A percentile compares a stretch with the other conserved stretches of the same genome.
Evolutionary conservation across 1,140 invertebrate species (phyloP).

Genomic region (Sycobia sp.): DNA sequence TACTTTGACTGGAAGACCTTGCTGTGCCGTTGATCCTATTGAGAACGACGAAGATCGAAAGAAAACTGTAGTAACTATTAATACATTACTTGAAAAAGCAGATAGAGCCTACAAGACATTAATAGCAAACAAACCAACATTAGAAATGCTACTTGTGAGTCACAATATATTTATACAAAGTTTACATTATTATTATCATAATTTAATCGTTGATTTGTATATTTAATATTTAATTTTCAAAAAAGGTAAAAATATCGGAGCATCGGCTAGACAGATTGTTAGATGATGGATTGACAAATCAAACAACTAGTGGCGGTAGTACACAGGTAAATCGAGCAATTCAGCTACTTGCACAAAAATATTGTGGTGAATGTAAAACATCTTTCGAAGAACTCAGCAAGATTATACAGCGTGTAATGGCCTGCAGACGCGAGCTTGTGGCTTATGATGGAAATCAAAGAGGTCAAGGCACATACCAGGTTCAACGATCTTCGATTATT

Average conservation of each 20-base stretch:
- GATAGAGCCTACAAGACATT: conserved; percentile 92
- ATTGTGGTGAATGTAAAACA: conserved; percentile 92
- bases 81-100: conserved; percentile 89
- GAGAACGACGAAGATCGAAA: conserved; percentile 96
- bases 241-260: conserved; percentile 70
- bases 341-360: conserved; percentile 87
- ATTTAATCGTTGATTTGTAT: not conserved
- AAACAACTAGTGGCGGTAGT: conserved; percentile 54
- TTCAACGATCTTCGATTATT: conserved; percentile 21
- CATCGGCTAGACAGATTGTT: conserved; percentile 70
- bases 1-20: conserved; percentile 85
- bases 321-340: conserved; percentile 83
- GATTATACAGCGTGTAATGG: conserved; percentile 90
- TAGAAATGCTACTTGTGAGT: conserved; percentile 78
- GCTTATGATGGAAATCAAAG: conserved; percentile 87
- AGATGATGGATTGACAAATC: conserved; percentile 64
- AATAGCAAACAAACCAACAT: conserved; percentile 83
- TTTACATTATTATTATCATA: not conserved
- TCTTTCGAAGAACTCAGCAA: conserved; percentile 96
- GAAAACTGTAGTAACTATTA: conserved; percentile 91
- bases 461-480: conserved; percentile 48
- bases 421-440: conserved; percentile 88
- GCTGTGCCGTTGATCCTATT: conserved; percentile 95
- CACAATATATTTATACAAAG: not conserved
- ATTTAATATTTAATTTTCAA: not conserved